A percentile compares a stretch with the other conserved stretches of the same genome.
Conservation (phyloP, 2,888 invertebrate genomes). For the Noctua fimbriata region DNA sequence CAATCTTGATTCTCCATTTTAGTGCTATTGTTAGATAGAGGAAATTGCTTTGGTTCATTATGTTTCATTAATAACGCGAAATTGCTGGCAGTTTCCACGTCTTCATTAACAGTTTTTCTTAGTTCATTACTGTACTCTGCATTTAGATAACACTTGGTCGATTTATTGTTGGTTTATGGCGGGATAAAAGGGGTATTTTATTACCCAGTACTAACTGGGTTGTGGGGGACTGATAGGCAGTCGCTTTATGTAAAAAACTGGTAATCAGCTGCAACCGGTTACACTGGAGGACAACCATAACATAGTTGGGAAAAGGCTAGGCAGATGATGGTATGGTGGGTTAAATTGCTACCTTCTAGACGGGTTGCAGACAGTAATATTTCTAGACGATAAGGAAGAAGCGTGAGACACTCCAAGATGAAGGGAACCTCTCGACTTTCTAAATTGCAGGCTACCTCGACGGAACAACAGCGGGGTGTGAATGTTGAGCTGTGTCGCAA, state of each 20-base stretch:
- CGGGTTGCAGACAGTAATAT: too few species aligned
- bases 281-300: too few species aligned
- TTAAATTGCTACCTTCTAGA: too few species aligned
- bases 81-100: neutral
- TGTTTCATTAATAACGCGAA: neutral
- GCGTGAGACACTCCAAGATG: too few species aligned
- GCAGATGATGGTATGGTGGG: too few species aligned
- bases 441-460: too few species aligned
- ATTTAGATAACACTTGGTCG: neutral
- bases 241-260: neutral
- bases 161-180: neutral
- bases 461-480: too few species aligned
- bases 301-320: too few species aligned
- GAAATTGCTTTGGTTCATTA: neutral
- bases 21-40: neutral
- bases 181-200: neutral
- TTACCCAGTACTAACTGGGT: neutral
- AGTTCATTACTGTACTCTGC: neutral
- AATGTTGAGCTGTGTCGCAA: too few species aligned
- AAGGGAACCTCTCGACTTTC: too few species aligned
- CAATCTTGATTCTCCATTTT: constrained; percentile 7
- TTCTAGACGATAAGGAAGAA: too few species aligned
- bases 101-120: neutral
- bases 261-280: neutral
- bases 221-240: neutral